These are phyloP conservation scores for Drosophila formosana DNA, from an alignment of 2,888 invertebrate species.

Conservation along the genomic window DNA sequence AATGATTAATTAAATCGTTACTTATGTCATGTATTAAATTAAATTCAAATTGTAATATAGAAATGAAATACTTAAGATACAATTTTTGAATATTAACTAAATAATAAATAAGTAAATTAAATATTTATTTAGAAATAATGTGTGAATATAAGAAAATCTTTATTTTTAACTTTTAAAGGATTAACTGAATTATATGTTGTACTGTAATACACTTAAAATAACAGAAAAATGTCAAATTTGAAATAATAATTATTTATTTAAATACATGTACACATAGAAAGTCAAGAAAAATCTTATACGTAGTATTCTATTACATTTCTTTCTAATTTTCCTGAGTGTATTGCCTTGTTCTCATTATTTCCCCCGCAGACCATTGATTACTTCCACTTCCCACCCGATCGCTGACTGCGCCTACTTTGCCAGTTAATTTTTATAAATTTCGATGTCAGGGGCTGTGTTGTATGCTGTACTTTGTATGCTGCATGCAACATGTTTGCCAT, in stretches of 20 bases:
- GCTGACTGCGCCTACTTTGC: conserved; percentile 53
- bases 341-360: conserved; percentile 1
- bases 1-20: no score
- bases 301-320: background rate
- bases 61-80: no score
- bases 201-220: no score
- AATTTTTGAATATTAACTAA: background rate
- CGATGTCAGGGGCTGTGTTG: conserved; percentile 55
- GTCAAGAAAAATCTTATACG: no score
- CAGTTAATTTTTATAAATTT: conserved; percentile 80
- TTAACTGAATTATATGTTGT: no score
- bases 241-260: no score
- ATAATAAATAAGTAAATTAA: background rate
- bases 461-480: conserved; percentile 40
- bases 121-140: background rate
- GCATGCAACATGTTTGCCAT: conserved; percentile 72
- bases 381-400: background rate
- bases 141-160: background rate
- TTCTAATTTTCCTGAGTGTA: conserved; percentile 32
- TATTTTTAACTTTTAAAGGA: no score
- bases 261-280: no score
- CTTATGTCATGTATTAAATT: no score
- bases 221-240: no score
- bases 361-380: background rate
- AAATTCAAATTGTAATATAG: no score